phyloP scores from a whole-genome alignment of 2,888 invertebrate genomes.

The Chydorus sphaericus region DNA sequence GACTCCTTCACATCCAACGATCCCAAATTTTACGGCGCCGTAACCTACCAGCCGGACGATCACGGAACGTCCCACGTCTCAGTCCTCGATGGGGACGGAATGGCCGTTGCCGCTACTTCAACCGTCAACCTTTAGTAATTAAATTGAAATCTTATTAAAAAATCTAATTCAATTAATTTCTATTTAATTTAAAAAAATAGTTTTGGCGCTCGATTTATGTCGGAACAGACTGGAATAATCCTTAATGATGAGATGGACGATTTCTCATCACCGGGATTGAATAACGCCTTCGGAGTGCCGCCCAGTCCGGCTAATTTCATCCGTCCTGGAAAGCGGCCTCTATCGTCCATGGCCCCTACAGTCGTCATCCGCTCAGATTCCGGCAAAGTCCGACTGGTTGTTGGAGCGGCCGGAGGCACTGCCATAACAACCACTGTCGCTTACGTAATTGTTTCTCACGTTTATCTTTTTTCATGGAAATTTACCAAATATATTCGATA shows the following conservation, averaged over 20 bases:
- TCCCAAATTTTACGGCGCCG: constrained; percentile 54
- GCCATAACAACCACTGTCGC: constrained; percentile 37
- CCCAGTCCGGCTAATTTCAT: constrained; percentile 76
- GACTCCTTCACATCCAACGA: constrained; percentile 50
- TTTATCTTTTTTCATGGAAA: not conserved
- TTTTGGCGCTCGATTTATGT: constrained; percentile 65
- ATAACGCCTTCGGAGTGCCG: constrained; percentile 53
- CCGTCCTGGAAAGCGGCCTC: constrained; percentile 60
- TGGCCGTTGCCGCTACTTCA: constrained; percentile 83
- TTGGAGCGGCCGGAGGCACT: constrained; percentile 41
- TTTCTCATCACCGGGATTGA: constrained; percentile 54
- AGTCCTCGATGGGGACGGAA: constrained; percentile 67
- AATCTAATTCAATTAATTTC: too few species aligned
- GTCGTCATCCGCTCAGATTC: constrained; percentile 42
- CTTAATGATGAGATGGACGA: constrained; percentile 87
- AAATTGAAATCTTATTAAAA: too few species aligned
- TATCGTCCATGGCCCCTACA: constrained; percentile 82
- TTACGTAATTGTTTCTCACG: too few species aligned
- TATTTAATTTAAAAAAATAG: too few species aligned
- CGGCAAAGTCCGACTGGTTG: constrained; percentile 30
- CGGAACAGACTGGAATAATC: constrained; percentile 66
- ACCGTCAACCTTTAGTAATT: constrained; percentile 73
- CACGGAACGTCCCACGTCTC: constrained; percentile 85
- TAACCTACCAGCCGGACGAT: constrained; percentile 41
- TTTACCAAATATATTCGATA: too few species aligned